Conservation (phyloP, 2,797 vertebrate species). For the Syncerus caffer region DNA sequence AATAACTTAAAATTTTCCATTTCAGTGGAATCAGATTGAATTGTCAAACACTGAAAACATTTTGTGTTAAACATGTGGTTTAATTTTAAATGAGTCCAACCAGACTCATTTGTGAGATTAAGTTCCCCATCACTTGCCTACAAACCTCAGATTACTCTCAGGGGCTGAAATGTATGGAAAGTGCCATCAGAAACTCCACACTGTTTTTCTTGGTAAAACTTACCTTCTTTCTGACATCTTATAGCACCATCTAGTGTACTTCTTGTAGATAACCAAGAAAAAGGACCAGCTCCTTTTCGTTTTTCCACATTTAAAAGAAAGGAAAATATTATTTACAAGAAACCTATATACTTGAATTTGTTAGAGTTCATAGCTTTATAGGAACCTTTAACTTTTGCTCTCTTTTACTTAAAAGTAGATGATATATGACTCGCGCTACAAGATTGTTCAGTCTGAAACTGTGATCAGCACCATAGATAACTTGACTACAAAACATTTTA, state of each 20-base stretch:
- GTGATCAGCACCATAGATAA: not conserved
- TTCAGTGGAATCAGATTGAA: constrained; percentile 37
- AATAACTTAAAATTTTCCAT: constrained; percentile 1
- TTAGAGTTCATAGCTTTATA: not conserved
- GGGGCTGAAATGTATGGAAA: not conserved
- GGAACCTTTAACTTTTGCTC: not conserved
- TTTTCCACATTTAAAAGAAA: constrained; percentile 12
- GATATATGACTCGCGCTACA: not conserved
- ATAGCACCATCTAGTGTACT: constrained; percentile 46
- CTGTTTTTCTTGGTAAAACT: not conserved
- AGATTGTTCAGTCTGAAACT: not conserved
- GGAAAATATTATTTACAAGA: not conserved
- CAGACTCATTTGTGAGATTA: not conserved
- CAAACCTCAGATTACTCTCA: not conserved
- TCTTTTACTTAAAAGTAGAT: constrained; percentile 17
- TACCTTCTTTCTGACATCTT: not conserved
- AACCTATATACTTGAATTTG: not conserved
- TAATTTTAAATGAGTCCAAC: constrained; percentile 31
- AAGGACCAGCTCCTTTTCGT: not conserved
- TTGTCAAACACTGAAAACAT: not conserved
- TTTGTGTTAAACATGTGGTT: constrained; percentile 4
- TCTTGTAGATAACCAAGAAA: not conserved
- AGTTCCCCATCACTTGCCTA: not conserved
- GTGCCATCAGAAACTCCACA: not conserved
- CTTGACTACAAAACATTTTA: not conserved